A percentile compares a stretch with the other conserved stretches of the same genome.
phyloP scores from a whole-genome alignment of 2,113 vertebrate species.

The Saguinus midas region DNA sequence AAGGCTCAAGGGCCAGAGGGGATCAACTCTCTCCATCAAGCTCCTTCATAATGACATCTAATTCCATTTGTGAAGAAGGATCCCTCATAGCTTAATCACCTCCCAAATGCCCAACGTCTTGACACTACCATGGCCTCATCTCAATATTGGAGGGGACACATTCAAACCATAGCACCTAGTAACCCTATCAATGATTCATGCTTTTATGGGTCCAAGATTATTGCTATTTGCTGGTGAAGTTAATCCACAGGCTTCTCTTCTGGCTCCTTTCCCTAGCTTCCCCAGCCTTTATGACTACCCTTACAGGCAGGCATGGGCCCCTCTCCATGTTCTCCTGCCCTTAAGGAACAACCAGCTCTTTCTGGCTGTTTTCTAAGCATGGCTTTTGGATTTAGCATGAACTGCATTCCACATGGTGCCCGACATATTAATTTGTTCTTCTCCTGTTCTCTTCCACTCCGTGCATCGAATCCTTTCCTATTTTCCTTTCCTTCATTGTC shows the following conservation, averaged over 20 bases:
- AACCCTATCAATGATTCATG: not conserved
- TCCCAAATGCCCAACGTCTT: not conserved
- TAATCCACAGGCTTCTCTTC: not conserved
- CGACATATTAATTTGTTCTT: not conserved
- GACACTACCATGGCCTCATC: not conserved
- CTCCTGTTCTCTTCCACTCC: not conserved
- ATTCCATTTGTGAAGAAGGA: not conserved
- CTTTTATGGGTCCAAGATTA: not conserved
- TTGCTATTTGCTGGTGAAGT: not conserved
- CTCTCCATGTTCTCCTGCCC: not conserved
- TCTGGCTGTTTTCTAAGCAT: not conserved
- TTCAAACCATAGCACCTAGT: not conserved
- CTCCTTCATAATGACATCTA: not conserved
- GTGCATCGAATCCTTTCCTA: not conserved
- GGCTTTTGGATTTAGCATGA: not conserved
- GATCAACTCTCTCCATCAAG: not conserved
- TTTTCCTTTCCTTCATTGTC: not conserved
- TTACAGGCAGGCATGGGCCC: not conserved
- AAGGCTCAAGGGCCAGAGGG: not conserved
- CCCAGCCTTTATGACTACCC: not conserved
- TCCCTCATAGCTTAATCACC: not conserved
- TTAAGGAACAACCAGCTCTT: not conserved
- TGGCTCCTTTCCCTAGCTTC: not conserved
- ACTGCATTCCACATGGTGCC: not conserved
- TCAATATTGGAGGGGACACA: not conserved